phyloP scores from a whole-genome alignment of 2,113 vertebrate species.

The Chascanopsetta lugubris region DNA sequence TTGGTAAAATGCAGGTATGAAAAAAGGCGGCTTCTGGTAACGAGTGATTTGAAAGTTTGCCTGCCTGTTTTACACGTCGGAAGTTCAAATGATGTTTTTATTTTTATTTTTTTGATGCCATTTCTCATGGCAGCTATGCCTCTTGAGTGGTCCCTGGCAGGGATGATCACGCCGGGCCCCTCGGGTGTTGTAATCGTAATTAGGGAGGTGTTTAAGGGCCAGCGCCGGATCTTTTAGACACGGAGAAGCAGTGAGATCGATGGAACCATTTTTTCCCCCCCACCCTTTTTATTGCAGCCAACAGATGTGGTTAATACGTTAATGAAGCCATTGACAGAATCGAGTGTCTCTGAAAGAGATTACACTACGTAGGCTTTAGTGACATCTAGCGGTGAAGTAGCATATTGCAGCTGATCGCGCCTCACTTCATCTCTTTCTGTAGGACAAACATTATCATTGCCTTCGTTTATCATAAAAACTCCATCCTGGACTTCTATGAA shows the following conservation, averaged over 20 bases:
- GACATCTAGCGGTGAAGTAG: too few relatives aligned
- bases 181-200: conserved; percentile 63
- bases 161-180: conserved; percentile 34
- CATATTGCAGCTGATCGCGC: too few relatives aligned
- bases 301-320: conserved; percentile 49
- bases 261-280: conserved; percentile 20
- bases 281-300: conserved; percentile 17
- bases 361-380: too few relatives aligned
- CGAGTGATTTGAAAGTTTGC: conserved; percentile 55
- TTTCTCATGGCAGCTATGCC: conserved; percentile 22
- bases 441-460: too few relatives aligned
- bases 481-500: too few relatives aligned
- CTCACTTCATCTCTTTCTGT: too few relatives aligned
- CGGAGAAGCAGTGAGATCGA: conserved; percentile 27
- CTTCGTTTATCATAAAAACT: too few relatives aligned
- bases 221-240: conserved; percentile 47
- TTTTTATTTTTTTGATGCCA: conserved; percentile 27
- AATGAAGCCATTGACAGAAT: conserved; percentile 29
- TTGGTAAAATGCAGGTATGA: conserved; percentile 50
- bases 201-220: conserved; percentile 47
- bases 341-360: too few relatives aligned
- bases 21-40: conserved; percentile 50
- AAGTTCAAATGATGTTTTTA: conserved; percentile 44
- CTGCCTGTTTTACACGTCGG: conserved; percentile 47
- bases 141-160: conserved; percentile 42